Percentiles rank a stretch among this genome's conserved stretches.
Evolutionary conservation across 2,113 vertebrate genomes (phyloP).

Genomic region (Malurus elegans): DNA sequence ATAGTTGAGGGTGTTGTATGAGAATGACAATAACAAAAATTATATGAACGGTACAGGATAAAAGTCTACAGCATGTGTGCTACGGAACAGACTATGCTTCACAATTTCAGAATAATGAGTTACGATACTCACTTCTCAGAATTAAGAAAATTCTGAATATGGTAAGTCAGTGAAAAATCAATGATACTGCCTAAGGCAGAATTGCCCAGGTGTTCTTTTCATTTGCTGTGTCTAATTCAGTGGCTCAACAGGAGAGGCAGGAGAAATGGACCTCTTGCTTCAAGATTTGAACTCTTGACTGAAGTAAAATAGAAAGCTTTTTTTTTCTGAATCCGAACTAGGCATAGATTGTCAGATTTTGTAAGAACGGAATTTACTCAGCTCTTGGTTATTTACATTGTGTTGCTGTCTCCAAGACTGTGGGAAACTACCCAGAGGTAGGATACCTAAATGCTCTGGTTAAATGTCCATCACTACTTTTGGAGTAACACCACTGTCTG

Average conservation of each 20-base stretch:
- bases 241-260: not conserved
- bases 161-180: slow-evolving; percentile 20
- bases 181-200: not conserved
- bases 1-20: not conserved
- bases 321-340: not conserved
- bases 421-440: not conserved
- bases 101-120: not conserved
- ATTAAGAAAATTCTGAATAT: not conserved
- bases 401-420: not conserved
- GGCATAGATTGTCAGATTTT: not conserved
- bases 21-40: not conserved
- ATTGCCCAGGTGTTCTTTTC: not conserved
- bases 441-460: not conserved
- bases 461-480: not conserved
- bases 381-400: not conserved
- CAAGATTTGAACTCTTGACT: not conserved
- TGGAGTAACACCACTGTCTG: not conserved
- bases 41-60: not conserved
- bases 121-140: not conserved
- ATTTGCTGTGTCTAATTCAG: not conserved
- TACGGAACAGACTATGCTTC: not conserved
- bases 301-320: not conserved
- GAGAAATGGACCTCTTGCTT: not conserved
- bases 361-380: not conserved
- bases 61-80: not conserved